These are phyloP conservation scores for Labeo rohita DNA, from an alignment of 2,113 vertebrate genomes.

Conservation along the genomic window DNA sequence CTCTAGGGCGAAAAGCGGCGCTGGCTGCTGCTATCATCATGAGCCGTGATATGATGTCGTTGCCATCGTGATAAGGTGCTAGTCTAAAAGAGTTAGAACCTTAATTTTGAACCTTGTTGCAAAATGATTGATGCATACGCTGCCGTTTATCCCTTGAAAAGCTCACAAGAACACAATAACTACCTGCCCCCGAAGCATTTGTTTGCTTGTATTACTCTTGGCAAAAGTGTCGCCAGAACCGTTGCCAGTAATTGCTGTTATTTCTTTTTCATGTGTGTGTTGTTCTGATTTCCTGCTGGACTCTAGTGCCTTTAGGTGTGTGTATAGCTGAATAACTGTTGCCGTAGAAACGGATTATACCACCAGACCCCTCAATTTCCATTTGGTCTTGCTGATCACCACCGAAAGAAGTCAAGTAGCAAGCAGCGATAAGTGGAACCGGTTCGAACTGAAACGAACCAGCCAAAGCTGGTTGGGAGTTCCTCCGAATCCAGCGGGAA, in stretches of 20 bases:
- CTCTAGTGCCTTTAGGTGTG: slow-evolving; percentile 32
- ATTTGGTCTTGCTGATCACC: slow-evolving; percentile 32
- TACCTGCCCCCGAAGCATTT: slow-evolving; percentile 65
- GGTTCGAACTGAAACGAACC: slow-evolving; percentile 23
- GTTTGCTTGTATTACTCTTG: slow-evolving; percentile 63
- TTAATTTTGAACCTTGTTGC: slow-evolving; percentile 34
- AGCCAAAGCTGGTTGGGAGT: not conserved
- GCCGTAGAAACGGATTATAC: slow-evolving; percentile 25
- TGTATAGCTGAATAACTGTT: slow-evolving; percentile 34
- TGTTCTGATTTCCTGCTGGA: slow-evolving; percentile 46
- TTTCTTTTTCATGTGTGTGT: slow-evolving; percentile 49
- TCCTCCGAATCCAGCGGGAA: slow-evolving; percentile 21
- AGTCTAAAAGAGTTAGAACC: slow-evolving; percentile 69
- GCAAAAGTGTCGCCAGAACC: slow-evolving; percentile 22
- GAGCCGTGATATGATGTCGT: slow-evolving; percentile 62
- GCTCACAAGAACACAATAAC: not conserved
- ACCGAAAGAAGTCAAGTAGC: slow-evolving; percentile 15
- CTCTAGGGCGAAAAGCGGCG: slow-evolving; percentile 2
- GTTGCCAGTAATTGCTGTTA: slow-evolving; percentile 61
- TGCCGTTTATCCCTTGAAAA: not conserved
- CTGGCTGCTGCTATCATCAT: slow-evolving; percentile 60
- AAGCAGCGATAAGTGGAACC: not conserved
- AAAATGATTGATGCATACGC: slow-evolving; percentile 8
- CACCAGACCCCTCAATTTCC: slow-evolving; percentile 29
- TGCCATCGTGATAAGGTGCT: slow-evolving; percentile 74